These are phyloP conservation scores for Ramphastos sulfuratus DNA, from an alignment of 2,113 vertebrate species.

Conservation along the genomic window DNA sequence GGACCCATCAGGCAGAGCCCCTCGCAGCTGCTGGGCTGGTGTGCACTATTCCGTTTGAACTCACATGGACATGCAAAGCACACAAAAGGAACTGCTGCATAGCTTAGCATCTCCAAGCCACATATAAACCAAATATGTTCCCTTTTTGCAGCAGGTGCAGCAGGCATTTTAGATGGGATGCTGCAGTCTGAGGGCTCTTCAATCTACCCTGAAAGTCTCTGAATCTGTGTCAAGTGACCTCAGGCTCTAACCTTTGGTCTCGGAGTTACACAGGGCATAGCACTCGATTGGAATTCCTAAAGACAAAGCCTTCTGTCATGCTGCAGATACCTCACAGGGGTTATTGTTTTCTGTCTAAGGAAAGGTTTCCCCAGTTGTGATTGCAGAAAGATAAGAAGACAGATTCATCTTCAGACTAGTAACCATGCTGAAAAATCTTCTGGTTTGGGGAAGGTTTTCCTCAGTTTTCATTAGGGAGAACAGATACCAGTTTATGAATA, in stretches of 20 bases:
- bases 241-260: neutral
- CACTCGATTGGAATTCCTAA: neutral
- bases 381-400: neutral
- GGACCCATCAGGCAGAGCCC: rapidly evolving
- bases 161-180: neutral
- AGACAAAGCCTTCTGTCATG: neutral
- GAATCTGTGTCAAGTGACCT: neutral
- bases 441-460: neutral
- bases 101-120: neutral
- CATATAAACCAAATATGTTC: neutral
- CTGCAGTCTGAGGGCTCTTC: neutral
- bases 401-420: neutral
- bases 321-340: neutral
- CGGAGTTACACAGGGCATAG: neutral
- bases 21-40: neutral
- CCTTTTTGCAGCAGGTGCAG: rapidly evolving
- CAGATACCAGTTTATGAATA: neutral
- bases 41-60: neutral
- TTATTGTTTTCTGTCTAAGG: neutral
- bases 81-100: neutral
- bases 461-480: neutral
- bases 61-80: neutral
- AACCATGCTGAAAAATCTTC: neutral
- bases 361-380: neutral
- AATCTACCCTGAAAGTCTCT: neutral